Evolutionary conservation across 2,113 vertebrate genomes (phyloP).

Genomic region (Recurvirostra avosetta): DNA sequence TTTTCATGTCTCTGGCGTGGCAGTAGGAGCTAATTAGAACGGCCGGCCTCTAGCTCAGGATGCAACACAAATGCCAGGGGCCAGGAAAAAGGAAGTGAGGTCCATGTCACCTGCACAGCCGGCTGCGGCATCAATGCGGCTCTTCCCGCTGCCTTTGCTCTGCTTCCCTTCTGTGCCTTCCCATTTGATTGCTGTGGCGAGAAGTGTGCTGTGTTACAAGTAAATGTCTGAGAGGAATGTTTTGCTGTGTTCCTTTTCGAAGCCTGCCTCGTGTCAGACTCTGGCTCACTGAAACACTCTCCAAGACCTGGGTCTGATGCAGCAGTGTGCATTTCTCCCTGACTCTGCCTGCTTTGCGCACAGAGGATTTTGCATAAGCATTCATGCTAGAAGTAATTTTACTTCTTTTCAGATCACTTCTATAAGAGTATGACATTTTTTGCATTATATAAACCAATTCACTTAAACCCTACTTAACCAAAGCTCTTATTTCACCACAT

Average conservation of each 20-base stretch:
- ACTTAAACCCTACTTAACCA: not conserved
- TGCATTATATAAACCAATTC: not conserved
- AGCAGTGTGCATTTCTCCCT: not conserved
- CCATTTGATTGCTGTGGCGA: accelerated
- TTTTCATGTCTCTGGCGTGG: not conserved
- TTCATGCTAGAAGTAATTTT: not conserved
- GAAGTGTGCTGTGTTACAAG: not conserved
- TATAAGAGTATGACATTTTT: not conserved
- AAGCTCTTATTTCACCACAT: not conserved
- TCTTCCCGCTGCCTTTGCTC: not conserved
- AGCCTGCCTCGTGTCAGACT: not conserved
- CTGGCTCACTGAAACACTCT: not conserved
- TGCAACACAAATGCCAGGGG: not conserved
- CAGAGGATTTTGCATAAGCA: not conserved
- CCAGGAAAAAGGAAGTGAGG: not conserved
- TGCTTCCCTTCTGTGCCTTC: not conserved
- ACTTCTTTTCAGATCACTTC: not conserved
- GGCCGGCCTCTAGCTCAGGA: not conserved
- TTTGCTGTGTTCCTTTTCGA: not conserved
- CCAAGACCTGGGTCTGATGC: not conserved
- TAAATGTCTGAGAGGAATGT: not conserved
- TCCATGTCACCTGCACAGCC: not conserved
- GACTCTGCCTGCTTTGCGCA: not conserved
- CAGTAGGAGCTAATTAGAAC: not conserved
- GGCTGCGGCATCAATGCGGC: not conserved